phyloP scores from a whole-genome alignment of 2,797 vertebrate species.

The Phoxinus dragarum region DNA sequence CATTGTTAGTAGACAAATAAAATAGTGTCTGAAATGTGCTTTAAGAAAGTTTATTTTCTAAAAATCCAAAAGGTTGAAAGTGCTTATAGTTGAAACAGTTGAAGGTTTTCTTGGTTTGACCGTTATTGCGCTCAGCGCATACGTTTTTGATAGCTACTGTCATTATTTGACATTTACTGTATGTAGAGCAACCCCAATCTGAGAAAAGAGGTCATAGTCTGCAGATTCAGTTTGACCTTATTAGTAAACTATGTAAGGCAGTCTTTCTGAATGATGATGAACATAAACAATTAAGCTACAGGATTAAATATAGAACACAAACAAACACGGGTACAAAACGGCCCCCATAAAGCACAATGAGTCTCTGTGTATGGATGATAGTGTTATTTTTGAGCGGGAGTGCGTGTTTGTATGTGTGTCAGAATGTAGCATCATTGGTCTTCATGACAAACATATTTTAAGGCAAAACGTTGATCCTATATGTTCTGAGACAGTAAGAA shows the following conservation, averaged over 20 bases:
- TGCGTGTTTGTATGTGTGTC: not conserved
- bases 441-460: not conserved
- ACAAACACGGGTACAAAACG: constrained; percentile 48
- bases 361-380: constrained; percentile 53
- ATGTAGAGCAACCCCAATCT: constrained; percentile 61
- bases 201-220: constrained; percentile 71
- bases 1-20: not conserved
- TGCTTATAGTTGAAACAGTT: not conserved
- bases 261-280: constrained; percentile 68
- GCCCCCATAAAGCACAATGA: constrained; percentile 64
- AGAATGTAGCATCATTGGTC: not conserved
- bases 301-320: constrained; percentile 73
- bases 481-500: not conserved
- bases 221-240: constrained; percentile 73
- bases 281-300: constrained; percentile 73
- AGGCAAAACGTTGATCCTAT: too few relatives aligned
- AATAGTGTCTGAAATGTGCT: not conserved
- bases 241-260: constrained; percentile 59
- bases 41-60: not conserved
- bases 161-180: constrained; percentile 4
- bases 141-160: not conserved
- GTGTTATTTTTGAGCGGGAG: constrained; percentile 40
- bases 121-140: not conserved
- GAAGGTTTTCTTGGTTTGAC: not conserved
- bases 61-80: not conserved